These are phyloP conservation scores for Nomada goodeniana DNA, from an alignment of 2,888 invertebrate species.

Conservation along the genomic window DNA sequence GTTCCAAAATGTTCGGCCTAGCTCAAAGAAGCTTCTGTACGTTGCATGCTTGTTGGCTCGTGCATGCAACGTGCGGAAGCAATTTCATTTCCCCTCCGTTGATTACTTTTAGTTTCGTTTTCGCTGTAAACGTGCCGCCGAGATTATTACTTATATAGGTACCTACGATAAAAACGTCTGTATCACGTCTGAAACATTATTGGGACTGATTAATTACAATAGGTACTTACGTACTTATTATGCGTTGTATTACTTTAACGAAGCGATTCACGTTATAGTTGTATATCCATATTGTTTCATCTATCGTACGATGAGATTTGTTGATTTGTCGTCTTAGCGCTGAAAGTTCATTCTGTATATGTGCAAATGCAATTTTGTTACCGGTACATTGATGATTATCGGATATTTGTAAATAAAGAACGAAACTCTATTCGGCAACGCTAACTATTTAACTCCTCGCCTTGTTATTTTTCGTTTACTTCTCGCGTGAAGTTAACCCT, in stretches of 20 bases:
- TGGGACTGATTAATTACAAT: conserved; percentile 71
- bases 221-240: not conserved
- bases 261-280: conserved; percentile 58
- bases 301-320: conserved; percentile 68
- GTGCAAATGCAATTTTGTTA: conserved; percentile 82
- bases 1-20: conserved; percentile 71
- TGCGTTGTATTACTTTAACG: conserved; percentile 61
- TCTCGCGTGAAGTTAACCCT: too few relatives aligned
- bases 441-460: too few relatives aligned
- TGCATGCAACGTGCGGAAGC: not conserved
- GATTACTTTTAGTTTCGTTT: conserved; percentile 6
- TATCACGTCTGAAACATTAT: conserved; percentile 68
- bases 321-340: conserved; percentile 76
- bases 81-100: conserved; percentile 20
- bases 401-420: conserved; percentile 82
- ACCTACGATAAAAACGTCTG: conserved; percentile 41
- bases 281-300: conserved; percentile 73
- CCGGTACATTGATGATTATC: conserved; percentile 79
- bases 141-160: conserved; percentile 57
- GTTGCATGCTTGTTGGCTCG: conserved; percentile 24
- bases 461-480: too few relatives aligned
- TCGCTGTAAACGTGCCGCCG: conserved; percentile 26
- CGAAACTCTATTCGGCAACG: conserved; percentile 55
- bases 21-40: conserved; percentile 56
- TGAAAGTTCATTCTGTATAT: conserved; percentile 79